Conservation (phyloP, 1,140 invertebrate species). For the Chironomus striatipennis region DNA sequence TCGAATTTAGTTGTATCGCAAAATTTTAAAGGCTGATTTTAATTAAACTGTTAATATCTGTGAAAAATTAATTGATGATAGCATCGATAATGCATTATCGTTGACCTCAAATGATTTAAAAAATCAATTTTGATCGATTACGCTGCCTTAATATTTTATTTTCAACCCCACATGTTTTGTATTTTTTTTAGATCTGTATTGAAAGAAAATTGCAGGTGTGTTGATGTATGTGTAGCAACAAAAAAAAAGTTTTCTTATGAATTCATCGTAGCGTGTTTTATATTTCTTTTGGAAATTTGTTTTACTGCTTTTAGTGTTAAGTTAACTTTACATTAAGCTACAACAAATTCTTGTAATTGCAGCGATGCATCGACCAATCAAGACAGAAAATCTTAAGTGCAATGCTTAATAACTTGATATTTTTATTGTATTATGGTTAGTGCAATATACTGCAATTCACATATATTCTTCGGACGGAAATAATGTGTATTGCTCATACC, state of each 20-base stretch:
- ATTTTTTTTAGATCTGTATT: not conserved
- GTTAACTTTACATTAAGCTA: not conserved
- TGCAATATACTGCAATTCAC: not conserved
- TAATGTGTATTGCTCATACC: conserved; percentile 1
- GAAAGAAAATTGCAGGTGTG: not conserved
- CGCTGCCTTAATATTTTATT: not conserved
- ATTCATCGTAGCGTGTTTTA: not conserved
- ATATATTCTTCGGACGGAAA: not conserved
- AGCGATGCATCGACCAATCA: not conserved
- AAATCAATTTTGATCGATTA: too few species aligned
- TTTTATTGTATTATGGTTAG: not conserved
- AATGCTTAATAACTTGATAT: not conserved
- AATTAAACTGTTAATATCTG: too few species aligned
- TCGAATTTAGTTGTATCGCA: too few species aligned
- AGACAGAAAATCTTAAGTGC: not conserved
- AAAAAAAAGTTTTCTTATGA: not conserved
- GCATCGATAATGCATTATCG: too few species aligned
- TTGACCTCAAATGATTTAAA: too few species aligned
- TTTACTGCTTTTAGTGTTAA: not conserved
- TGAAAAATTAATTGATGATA: too few species aligned
- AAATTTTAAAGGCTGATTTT: too few species aligned
- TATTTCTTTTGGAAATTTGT: not conserved
- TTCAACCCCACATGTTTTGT: not conserved
- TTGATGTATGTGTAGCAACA: not conserved
- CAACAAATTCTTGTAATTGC: not conserved